Percentiles rank a stretch among this genome's conserved stretches.
phyloP scores from a whole-genome alignment of 1,140 invertebrate genomes.

The Conus ventricosus region DNA sequence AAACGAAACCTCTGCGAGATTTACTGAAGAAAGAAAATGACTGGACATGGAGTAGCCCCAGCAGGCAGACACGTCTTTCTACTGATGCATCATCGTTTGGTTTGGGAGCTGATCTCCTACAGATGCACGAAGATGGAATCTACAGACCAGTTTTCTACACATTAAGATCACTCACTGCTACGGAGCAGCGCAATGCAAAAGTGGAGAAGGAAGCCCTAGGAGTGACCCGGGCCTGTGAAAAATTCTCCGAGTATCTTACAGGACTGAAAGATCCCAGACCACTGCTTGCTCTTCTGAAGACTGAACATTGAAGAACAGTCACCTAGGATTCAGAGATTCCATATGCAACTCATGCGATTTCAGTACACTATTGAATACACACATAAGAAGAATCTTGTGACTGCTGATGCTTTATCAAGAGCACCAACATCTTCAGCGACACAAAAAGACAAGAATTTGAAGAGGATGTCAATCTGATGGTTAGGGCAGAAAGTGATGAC shows the following conservation, averaged over 20 bases:
- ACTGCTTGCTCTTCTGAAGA: background rate
- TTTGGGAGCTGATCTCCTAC: background rate
- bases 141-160: background rate
- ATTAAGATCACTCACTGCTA: background rate
- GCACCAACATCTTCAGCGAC: background rate
- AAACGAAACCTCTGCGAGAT: background rate
- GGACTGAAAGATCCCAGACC: background rate
- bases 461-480: background rate
- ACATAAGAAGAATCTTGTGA: background rate
- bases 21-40: background rate
- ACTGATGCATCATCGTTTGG: background rate
- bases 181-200: background rate
- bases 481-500: too few species aligned
- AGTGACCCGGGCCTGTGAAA: background rate
- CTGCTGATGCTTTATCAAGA: background rate
- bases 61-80: conserved; percentile 36
- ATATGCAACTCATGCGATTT: background rate
- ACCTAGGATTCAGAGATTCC: background rate
- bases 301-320: background rate
- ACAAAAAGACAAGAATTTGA: background rate
- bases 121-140: background rate
- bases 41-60: background rate
- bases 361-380: background rate
- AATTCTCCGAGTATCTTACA: background rate
- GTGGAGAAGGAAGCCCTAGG: background rate